Base-by-base conservation (phyloP, 2,797 vertebrate species). In the Gadopsis bispinosus region DNA sequence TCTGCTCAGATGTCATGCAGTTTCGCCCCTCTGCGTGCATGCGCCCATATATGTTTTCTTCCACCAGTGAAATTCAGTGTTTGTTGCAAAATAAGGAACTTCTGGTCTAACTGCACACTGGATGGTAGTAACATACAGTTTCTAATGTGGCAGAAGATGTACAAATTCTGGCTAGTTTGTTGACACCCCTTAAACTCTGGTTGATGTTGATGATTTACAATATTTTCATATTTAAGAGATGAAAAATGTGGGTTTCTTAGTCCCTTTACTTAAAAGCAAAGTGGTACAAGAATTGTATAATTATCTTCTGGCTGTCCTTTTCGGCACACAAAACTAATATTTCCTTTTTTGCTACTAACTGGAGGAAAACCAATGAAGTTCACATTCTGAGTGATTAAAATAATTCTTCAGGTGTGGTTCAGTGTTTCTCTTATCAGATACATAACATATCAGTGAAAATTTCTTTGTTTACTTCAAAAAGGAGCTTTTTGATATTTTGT, bases 101-200 rank as follows among this genome's bases (percentile, higher is more conserved):
- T 65, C 77, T 81, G 70, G 64, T 84, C 55, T 69, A 48, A 84
- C 53, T 48, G 92, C 84, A 89, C 92, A 93, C 91, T 94, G 91
- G 91, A 92, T 82, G 91, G 92, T 82, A 66, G 48, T 76, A 73
- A 77, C 71, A 83, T 47, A 37, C 17, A 84, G 70, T 81, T 76
- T 51, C 65, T 85, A 65, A 16, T 75, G 77, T 85, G 84, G 83
- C 89, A 88, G 76, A 80, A 78, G 67, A 77, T 69, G 66, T 74
- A 67, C 45, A 51, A 13, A 63, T 58, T 58, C 67, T 33, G 70
- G 58, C 73, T 62, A 71, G 33, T 74, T 78, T 69, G 22, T 81
- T 71, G 66, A 74, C 68, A 65, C 80, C 81, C 77, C 11, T 55
- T 43, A 22, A 73, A 66, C 22, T 73, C 37, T 59, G 58, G 16